Evolutionary conservation across 2,113 vertebrate species (phyloP).

Genomic region (Nerophis ophidion): DNA sequence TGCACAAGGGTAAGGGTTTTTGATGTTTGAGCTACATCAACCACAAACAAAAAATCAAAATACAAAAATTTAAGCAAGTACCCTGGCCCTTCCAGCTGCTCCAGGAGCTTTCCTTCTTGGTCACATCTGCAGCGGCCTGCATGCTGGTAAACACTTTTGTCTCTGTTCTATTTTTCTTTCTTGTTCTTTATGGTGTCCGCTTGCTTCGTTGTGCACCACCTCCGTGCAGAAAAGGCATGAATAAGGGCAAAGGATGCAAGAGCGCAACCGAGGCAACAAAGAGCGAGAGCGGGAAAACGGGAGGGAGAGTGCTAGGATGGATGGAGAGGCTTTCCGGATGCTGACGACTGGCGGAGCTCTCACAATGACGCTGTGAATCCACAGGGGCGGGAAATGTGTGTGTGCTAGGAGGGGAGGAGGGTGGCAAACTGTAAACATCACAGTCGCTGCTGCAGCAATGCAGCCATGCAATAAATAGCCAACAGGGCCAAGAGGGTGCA

Average conservation of each 20-base stretch:
- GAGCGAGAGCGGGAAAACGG: constrained; percentile 18
- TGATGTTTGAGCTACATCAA: constrained; percentile 32
- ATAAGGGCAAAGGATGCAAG: constrained; percentile 62
- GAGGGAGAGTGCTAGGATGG: constrained; percentile 39
- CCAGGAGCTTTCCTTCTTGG: constrained; percentile 94
- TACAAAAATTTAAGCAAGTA: constrained; percentile 63
- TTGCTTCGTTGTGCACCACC: constrained; percentile 57
- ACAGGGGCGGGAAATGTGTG: constrained; percentile 34
- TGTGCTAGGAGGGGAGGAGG: constrained; percentile 35
- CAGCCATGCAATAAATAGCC: constrained; percentile 71
- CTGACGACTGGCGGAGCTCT: constrained; percentile 53
- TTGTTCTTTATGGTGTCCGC: constrained; percentile 32
- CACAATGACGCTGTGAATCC: constrained; percentile 55
- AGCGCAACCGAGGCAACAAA: constrained; percentile 40
- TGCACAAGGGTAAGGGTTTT: constrained; percentile 1
- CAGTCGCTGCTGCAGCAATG: constrained; percentile 85
- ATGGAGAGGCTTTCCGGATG: constrained; percentile 62
- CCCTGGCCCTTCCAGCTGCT: constrained; percentile 98
- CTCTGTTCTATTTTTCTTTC: constrained; percentile 47
- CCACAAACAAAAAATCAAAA: constrained; percentile 10
- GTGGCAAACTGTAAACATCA: constrained; percentile 79
- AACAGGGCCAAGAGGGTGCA: constrained; percentile 29
- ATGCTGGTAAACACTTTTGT: constrained; percentile 72
- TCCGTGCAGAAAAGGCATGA: constrained; percentile 70
- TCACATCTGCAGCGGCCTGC: constrained; percentile 88